Evolutionary conservation across 2,888 invertebrate genomes (phyloP).

Genomic region (Diarsia dahlii): DNA sequence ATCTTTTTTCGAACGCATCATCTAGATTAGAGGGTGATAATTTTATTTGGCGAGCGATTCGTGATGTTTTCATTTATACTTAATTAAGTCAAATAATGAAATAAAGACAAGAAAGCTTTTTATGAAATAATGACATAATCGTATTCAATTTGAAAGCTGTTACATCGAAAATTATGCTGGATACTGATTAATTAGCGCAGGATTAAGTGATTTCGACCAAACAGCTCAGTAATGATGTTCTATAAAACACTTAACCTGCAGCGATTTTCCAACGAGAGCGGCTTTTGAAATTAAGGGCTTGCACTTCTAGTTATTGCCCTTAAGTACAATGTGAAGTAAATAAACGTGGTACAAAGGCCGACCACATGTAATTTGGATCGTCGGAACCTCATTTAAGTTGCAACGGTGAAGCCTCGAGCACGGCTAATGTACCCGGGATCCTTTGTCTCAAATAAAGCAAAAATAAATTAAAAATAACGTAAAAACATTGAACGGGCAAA

Average conservation of each 20-base stretch:
- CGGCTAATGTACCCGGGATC: constrained; percentile 84
- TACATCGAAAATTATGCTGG: background rate
- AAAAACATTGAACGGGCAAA: constrained; percentile 86
- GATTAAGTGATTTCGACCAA: constrained; percentile 71
- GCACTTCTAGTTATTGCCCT: constrained; percentile 87
- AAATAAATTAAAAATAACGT: constrained; percentile 87
- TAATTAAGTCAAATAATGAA: constrained; percentile 39
- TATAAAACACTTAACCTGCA: constrained; percentile 80
- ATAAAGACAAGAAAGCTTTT: background rate
- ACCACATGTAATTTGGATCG: constrained; percentile 88
- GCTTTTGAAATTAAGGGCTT: constrained; percentile 84
- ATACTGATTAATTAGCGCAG: constrained; percentile 8
- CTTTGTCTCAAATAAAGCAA: constrained; percentile 86
- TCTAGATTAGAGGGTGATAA: constrained; percentile 67
- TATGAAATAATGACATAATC: background rate
- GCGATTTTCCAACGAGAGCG: constrained; percentile 81
- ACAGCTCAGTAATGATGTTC: constrained; percentile 71
- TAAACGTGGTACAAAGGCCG: constrained; percentile 85
- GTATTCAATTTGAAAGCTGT: constrained; percentile 4
- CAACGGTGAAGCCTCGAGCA: constrained; percentile 81
- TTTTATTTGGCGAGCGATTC: constrained; percentile 61
- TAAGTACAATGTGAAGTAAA: constrained; percentile 90
- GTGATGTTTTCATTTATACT: constrained; percentile 50
- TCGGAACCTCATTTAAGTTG: constrained; percentile 87
- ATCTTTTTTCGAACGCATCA: constrained; percentile 66